Evolutionary conservation across 2,113 vertebrate genomes (phyloP).

Genomic region (Tachysurus vachellii): DNA sequence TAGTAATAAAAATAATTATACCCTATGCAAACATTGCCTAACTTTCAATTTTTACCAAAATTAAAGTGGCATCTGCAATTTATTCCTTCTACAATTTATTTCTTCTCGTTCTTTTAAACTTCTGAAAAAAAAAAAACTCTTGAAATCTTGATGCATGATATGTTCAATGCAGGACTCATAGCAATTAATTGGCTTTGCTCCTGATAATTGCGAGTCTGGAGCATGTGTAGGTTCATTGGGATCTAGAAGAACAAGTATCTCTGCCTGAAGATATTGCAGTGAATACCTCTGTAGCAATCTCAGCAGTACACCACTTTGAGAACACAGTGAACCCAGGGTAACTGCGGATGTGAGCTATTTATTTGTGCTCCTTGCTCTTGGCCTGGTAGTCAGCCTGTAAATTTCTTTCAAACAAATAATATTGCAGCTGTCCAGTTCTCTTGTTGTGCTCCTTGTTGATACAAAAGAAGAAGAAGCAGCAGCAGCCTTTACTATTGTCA

Average conservation of each 20-base stretch:
- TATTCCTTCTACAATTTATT: not conserved
- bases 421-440: not conserved
- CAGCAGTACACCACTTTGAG: not conserved
- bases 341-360: not conserved
- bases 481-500: too few species aligned
- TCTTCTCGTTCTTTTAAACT: not conserved
- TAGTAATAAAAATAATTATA: not conserved
- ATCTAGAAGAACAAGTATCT: not conserved
- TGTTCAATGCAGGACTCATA: not conserved
- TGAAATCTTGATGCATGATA: not conserved
- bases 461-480: too few species aligned
- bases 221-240: not conserved
- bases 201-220: not conserved
- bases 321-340: not conserved
- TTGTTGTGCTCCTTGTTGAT: not conserved
- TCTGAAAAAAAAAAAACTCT: too few species aligned
- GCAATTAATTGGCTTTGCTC: conserved; percentile 3
- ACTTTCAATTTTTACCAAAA: not conserved
- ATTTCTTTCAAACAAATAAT: not conserved
- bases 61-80: not conserved
- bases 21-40: not conserved
- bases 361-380: not conserved
- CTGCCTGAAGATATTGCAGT: not conserved
- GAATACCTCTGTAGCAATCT: not conserved
- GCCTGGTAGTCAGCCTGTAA: not conserved